Conservation (phyloP, 2,113 vertebrate genomes). For the Tragelaphus buxtoni region DNA sequence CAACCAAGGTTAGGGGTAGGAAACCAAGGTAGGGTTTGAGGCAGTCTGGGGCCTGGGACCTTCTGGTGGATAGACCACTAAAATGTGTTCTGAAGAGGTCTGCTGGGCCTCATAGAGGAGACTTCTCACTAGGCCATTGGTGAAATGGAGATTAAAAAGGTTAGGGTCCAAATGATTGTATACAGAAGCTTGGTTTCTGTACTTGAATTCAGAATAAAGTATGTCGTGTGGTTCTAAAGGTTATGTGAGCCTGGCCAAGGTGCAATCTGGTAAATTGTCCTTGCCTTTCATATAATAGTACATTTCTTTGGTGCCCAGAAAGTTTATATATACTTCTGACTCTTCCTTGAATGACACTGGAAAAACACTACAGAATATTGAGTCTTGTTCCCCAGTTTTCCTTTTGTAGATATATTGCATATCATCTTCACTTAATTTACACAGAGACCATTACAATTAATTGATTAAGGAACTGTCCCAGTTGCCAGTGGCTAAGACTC, state of each 20-base stretch:
- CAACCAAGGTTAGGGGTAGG: not conserved
- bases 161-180: not conserved
- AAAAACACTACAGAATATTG: not conserved
- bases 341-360: not conserved
- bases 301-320: not conserved
- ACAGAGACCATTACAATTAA: not conserved
- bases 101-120: not conserved
- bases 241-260: not conserved
- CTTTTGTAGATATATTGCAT: not conserved
- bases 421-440: not conserved
- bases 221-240: not conserved
- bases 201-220: not conserved
- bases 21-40: not conserved
- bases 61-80: not conserved
- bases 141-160: not conserved
- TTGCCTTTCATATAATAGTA: not conserved
- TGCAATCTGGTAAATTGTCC: not conserved
- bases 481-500: not conserved
- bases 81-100: not conserved
- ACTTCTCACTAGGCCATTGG: not conserved
- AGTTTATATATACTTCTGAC: not conserved
- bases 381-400: not conserved
- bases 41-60: not conserved
- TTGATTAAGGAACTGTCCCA: not conserved
- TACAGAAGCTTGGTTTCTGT: not conserved